Evolutionary conservation across 2,888 invertebrate genomes (phyloP).

Genomic region (Busseola fusca): DNA sequence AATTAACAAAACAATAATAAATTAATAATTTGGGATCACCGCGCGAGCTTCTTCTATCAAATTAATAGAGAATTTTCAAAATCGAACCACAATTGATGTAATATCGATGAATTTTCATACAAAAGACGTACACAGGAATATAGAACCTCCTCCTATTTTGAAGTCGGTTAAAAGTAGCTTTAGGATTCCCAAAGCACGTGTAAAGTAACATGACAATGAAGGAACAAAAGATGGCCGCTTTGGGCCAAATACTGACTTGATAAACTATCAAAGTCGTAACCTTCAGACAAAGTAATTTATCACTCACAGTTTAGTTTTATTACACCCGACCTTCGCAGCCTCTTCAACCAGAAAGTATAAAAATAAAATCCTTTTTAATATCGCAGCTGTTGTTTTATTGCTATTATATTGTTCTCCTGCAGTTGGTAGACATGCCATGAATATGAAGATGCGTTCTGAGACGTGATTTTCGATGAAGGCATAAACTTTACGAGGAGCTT

Average conservation of each 20-base stretch:
- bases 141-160: background rate
- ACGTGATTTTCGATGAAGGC: slow-evolving; percentile 70
- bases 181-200: slow-evolving; percentile 13
- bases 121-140: background rate
- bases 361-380: slow-evolving; percentile 54
- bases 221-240: slow-evolving; percentile 8
- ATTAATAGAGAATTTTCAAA: background rate
- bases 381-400: slow-evolving; percentile 57
- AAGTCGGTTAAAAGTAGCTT: background rate
- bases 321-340: slow-evolving; percentile 17
- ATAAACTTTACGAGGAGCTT: slow-evolving; percentile 75
- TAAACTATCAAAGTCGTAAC: slow-evolving; percentile 29
- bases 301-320: slow-evolving; percentile 45
- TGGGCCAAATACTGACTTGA: slow-evolving; percentile 27
- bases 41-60: background rate
- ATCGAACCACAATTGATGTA: background rate
- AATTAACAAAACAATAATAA: background rate
- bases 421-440: slow-evolving; percentile 54
- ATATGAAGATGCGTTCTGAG: slow-evolving; percentile 63
- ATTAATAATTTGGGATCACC: background rate
- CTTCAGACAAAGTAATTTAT: slow-evolving; percentile 31
- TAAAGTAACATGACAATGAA: slow-evolving; percentile 21
- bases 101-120: background rate
- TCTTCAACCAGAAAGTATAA: slow-evolving; percentile 13
- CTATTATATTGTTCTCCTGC: slow-evolving; percentile 38